These are phyloP conservation scores for Hipparchia sbordonii DNA, from an alignment of 2,888 invertebrate species.

Conservation along the genomic window DNA sequence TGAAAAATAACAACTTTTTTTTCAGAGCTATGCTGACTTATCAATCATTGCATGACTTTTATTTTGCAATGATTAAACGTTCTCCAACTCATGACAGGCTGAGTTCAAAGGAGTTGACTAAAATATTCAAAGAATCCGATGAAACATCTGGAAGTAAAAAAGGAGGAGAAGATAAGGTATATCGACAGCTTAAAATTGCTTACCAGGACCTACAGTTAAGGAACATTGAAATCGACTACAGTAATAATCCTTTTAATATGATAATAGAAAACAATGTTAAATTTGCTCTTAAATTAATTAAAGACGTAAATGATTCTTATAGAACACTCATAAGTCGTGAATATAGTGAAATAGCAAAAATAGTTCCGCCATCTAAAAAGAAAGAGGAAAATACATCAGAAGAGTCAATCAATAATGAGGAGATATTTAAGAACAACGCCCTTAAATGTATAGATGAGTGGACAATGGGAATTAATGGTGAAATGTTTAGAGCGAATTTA, in stretches of 20 bases:
- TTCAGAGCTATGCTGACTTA: conserved; percentile 69
- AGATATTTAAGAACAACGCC: conserved; percentile 65
- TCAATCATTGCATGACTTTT: conserved; percentile 76
- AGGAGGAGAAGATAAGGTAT: conserved; percentile 69
- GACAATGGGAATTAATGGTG: conserved; percentile 81
- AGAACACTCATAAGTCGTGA: conserved; percentile 63
- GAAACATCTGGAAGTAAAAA: conserved; percentile 61
- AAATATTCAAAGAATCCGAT: conserved; percentile 63
- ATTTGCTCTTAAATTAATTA: conserved; percentile 62
- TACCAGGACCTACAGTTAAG: conserved; percentile 68
- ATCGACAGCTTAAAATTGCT: conserved; percentile 58
- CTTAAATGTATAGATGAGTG: conserved; percentile 82
- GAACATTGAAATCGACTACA: conserved; percentile 64
- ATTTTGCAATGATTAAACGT: conserved; percentile 67
- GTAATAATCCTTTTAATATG: conserved; percentile 72
- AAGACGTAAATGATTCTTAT: conserved; percentile 63
- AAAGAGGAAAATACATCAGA: conserved; percentile 60
- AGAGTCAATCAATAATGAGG: conserved; percentile 58
- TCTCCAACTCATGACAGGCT: conserved; percentile 65
- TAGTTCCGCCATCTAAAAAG: conserved; percentile 57
- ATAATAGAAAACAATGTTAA: conserved; percentile 73
- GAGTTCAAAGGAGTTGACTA: conserved; percentile 65
- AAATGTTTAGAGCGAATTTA: conserved; percentile 75
- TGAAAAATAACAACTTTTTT: conserved; percentile 36
- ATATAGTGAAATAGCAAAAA: conserved; percentile 66